Conservation (phyloP, 2,888 invertebrate species). For the Epistrophe grossulariae region DNA sequence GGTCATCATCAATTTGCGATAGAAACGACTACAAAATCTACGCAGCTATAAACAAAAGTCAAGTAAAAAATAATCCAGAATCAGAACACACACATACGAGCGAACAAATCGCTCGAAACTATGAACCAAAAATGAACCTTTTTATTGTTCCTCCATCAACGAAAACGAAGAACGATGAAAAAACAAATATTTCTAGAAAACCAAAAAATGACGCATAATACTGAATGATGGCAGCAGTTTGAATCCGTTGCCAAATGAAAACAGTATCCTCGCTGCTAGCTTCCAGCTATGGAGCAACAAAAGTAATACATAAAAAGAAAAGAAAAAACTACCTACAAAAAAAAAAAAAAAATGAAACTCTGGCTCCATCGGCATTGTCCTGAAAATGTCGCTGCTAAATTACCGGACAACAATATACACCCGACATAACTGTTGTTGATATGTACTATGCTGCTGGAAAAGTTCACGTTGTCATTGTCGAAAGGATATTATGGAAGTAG, state of each 20-base stretch:
- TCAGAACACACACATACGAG: conserved; percentile 27
- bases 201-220: conserved; percentile 64
- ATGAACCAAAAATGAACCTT: conserved; percentile 33
- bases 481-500: not conserved
- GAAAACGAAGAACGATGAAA: conserved; percentile 12
- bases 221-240: conserved; percentile 44
- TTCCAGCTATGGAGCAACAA: conserved; percentile 62
- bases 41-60: conserved; percentile 10
- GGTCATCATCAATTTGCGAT: conserved; percentile 42
- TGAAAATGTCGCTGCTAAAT: conserved; percentile 72
- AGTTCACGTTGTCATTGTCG: conserved; percentile 28
- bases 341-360: conserved; percentile 22
- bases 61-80: conserved; percentile 16
- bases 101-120: conserved; percentile 44
- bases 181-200: not conserved
- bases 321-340: conserved; percentile 4
- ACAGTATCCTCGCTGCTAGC: conserved; percentile 36
- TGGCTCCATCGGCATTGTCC: conserved; percentile 65
- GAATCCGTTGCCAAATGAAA: conserved; percentile 64
- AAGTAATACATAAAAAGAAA: conserved; percentile 45
- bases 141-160: conserved; percentile 38
- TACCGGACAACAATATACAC: conserved; percentile 71
- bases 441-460: conserved; percentile 23
- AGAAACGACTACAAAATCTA: conserved; percentile 16
- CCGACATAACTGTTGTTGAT: conserved; percentile 51